Percentiles rank a stretch among this genome's conserved stretches.
Conservation (phyloP, 2,888 invertebrate species). For the Standfussiana lucernea region DNA sequence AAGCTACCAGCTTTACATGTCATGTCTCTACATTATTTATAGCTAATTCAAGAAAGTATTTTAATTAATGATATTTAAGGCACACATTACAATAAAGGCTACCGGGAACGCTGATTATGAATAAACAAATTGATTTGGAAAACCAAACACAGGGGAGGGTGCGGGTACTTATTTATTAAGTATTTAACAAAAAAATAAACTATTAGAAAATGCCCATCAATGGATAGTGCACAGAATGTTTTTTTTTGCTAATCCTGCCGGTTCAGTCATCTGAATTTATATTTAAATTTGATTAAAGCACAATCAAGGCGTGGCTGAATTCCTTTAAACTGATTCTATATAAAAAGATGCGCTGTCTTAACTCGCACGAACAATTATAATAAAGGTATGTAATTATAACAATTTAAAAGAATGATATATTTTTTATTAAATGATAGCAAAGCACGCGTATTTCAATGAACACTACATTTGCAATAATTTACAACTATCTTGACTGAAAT, state of each 20-base stretch:
- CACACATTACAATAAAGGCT: slow-evolving; percentile 21
- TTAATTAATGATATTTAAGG: slow-evolving; percentile 52
- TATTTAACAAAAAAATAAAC: neutral
- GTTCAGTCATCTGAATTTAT: slow-evolving; percentile 27
- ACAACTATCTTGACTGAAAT: slow-evolving; percentile 21
- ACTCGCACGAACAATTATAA: slow-evolving; percentile 58
- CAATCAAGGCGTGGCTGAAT: slow-evolving; percentile 46
- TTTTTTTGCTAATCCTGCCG: slow-evolving; percentile 18
- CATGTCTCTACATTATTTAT: slow-evolving; percentile 61
- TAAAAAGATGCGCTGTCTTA: slow-evolving; percentile 38
- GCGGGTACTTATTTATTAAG: neutral
- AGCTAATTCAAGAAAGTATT: slow-evolving; percentile 47
- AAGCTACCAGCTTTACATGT: slow-evolving; percentile 50
- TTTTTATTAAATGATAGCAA: slow-evolving; percentile 56
- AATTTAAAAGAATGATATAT: slow-evolving; percentile 69
- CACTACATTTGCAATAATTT: slow-evolving; percentile 49
- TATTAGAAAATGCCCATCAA: slow-evolving; percentile 11
- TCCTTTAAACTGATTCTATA: slow-evolving; percentile 29
- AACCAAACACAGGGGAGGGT: neutral
- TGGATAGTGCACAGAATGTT: neutral
- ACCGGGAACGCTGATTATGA: neutral
- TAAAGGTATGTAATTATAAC: slow-evolving; percentile 62
- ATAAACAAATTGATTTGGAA: slow-evolving; percentile 10
- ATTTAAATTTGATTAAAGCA: slow-evolving; percentile 30
- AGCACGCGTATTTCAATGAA: slow-evolving; percentile 51